Conservation (phyloP, 2,113 vertebrate species). For the Erpornis zantholeuca region DNA sequence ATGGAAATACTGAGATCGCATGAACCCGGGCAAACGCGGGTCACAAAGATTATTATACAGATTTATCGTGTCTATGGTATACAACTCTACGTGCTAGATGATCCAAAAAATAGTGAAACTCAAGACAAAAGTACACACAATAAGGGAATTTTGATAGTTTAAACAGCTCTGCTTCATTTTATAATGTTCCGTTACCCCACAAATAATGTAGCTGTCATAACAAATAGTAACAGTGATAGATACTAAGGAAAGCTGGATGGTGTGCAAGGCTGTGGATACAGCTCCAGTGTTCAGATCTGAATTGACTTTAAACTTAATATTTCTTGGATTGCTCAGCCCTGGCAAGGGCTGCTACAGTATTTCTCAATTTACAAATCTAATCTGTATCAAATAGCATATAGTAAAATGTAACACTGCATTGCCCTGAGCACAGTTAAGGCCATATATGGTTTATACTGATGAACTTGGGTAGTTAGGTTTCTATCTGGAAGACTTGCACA, state of each 20-base stretch:
- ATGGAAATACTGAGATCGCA: not conserved
- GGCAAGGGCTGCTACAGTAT: not conserved
- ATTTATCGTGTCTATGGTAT: slow-evolving; percentile 5
- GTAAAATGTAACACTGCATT: not conserved
- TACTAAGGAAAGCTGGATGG: slow-evolving; percentile 14
- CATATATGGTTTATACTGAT: not conserved
- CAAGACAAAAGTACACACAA: not conserved
- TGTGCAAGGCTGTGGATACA: not conserved
- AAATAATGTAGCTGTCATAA: slow-evolving; percentile 58
- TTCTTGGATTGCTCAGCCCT: slow-evolving; percentile 12
- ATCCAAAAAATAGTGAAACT: slow-evolving; percentile 8
- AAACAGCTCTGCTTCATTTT: slow-evolving; percentile 33
- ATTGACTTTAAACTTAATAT: not conserved
- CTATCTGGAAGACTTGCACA: not conserved
- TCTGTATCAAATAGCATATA: not conserved
- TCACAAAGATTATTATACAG: slow-evolving; percentile 41
- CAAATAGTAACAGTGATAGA: slow-evolving; percentile 21
- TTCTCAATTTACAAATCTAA: slow-evolving; percentile 21
- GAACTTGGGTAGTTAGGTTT: not conserved
- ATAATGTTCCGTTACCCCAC: slow-evolving; percentile 24
- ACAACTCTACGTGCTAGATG: not conserved
- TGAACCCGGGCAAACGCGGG: not conserved
- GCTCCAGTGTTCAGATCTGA: not conserved
- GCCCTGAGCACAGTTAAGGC: not conserved
- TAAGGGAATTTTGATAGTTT: slow-evolving; percentile 25